Base-by-base conservation (phyloP, 92 coral and sea anemone genomes). In the Parazoanthus swiftii region DNA sequence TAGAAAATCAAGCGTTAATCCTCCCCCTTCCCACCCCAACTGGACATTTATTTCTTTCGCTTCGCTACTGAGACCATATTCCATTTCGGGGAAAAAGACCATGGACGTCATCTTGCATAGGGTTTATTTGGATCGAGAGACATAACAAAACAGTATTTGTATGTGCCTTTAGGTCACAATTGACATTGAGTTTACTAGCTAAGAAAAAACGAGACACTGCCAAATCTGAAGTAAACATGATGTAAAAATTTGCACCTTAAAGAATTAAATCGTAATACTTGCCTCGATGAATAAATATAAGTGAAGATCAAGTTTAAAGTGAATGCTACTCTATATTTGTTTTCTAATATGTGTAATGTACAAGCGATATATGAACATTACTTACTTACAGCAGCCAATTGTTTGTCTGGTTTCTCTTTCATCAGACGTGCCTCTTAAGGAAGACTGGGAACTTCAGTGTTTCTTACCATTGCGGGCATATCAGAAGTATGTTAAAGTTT, bases 401-500 rank as follows among this genome's bases (percentile, higher is more conserved):
- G 73, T 25, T 6, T 8, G 4, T 39, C 58, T 42, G 13, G 65
- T 44, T 58, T 33, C 44, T 39, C 74, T 77, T 67, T 75, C 59
- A 46, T 42, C 85, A 96, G 99, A 96, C 89, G 85, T 91, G 74
- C 95, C 98, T 36, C 91, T 96, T 25, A 83, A 86, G 15, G 99
- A 96, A 90, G 99, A 96, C 92, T 94, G 98, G 95, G 99, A 96
- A 38, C 92, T 96, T 58, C 98, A 96, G 75, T 86, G 97, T 50
- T 96, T 96, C 80, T 90, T 96, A 15, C 99, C 99, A n/a, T 82
- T 96, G 67, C 87, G 91, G 85, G 81, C 93, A 44, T 91, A 86
- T 46, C 99, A 96, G 79, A 96, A 95, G 98, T 96, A 89, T 7
- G 94, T 85, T 65, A 39, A 6, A 16, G 38, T 37, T 48, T 21